Percentiles rank a stretch among this genome's conserved stretches.
Evolutionary conservation across 1,140 invertebrate species (phyloP).

Genomic region (Zaprionus lachaisei): DNA sequence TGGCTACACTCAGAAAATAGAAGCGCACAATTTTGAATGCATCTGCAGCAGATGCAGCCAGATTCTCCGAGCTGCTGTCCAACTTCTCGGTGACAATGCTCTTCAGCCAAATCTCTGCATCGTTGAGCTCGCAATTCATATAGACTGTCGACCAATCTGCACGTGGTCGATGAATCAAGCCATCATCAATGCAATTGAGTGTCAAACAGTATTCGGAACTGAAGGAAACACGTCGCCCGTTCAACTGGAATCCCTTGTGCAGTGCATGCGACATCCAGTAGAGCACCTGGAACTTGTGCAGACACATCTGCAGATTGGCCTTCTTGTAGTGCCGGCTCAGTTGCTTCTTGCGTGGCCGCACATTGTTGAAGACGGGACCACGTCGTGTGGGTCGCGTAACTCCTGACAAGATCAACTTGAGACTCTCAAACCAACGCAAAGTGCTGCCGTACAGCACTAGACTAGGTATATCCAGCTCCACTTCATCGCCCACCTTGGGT

Average conservation of each 20-base stretch:
- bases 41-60: slow-evolving; percentile 72
- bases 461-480: slow-evolving; percentile 89
- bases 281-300: slow-evolving; percentile 96
- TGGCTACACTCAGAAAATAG: slow-evolving; percentile 95
- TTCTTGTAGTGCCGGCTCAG: slow-evolving; percentile 97
- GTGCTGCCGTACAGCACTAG: slow-evolving; percentile 96
- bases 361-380: slow-evolving; percentile 94
- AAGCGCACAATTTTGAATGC: slow-evolving; percentile 86
- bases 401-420: slow-evolving; percentile 97
- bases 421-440: slow-evolving; percentile 96
- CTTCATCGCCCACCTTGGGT: slow-evolving; percentile 86
- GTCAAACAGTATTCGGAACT: slow-evolving; percentile 93
- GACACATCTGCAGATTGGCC: slow-evolving; percentile 92
- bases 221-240: slow-evolving; percentile 93
- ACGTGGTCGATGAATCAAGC: slow-evolving; percentile 92
- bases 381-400: slow-evolving; percentile 96
- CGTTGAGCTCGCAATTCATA: slow-evolving; percentile 95
- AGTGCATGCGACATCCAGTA: slow-evolving; percentile 99
- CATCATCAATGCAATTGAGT: slow-evolving; percentile 92
- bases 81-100: slow-evolving; percentile 89
- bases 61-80: slow-evolving; percentile 84
- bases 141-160: slow-evolving; percentile 96
- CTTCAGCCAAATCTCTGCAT: slow-evolving; percentile 96
- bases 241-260: slow-evolving; percentile 96
- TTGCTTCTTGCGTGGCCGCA: slow-evolving; percentile 93